Evolutionary conservation across 2,888 invertebrate genomes (phyloP).

Genomic region (Drosophila pseudotakahashii): DNA sequence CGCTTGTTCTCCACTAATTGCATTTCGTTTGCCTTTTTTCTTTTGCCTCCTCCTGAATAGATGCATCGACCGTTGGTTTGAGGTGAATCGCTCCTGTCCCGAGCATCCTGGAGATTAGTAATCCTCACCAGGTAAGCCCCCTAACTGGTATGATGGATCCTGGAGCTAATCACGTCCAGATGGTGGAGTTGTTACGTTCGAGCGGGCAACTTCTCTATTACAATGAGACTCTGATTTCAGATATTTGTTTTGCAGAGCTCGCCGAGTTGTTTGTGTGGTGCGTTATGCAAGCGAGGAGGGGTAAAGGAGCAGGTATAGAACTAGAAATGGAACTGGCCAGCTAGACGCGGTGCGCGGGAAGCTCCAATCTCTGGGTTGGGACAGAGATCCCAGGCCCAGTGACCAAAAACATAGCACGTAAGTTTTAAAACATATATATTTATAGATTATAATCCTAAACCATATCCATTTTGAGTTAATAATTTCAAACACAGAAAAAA

Average conservation of each 20-base stretch:
- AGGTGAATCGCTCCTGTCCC: slow-evolving; percentile 99
- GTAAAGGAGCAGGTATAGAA: slow-evolving; percentile 6
- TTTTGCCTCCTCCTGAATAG: slow-evolving; percentile 84
- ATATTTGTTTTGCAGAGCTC: slow-evolving; percentile 21
- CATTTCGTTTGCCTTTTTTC: slow-evolving; percentile 53
- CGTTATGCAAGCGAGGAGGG: slow-evolving; percentile 25
- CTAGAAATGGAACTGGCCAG: slow-evolving; percentile 16
- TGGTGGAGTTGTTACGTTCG: too few species aligned
- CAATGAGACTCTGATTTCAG: not conserved
- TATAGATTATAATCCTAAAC: too few species aligned
- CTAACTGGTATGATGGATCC: not conserved
- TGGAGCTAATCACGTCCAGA: not conserved
- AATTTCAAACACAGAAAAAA: too few species aligned
- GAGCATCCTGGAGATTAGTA: slow-evolving; percentile 98
- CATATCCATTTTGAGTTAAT: too few species aligned
- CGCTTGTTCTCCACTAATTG: not conserved
- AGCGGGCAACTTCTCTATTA: not conserved
- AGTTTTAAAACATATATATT: not conserved
- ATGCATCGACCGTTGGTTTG: slow-evolving; percentile 99
- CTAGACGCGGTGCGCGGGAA: slow-evolving; percentile 5
- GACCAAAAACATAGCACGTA: slow-evolving; percentile 7
- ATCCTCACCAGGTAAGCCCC: slow-evolving; percentile 69
- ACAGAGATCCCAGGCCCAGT: slow-evolving; percentile 5
- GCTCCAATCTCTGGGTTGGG: slow-evolving; percentile 4
- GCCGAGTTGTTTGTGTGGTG: slow-evolving; percentile 35